phyloP scores from a whole-genome alignment of 2,113 vertebrate genomes.

The Vulpes lagopus region DNA sequence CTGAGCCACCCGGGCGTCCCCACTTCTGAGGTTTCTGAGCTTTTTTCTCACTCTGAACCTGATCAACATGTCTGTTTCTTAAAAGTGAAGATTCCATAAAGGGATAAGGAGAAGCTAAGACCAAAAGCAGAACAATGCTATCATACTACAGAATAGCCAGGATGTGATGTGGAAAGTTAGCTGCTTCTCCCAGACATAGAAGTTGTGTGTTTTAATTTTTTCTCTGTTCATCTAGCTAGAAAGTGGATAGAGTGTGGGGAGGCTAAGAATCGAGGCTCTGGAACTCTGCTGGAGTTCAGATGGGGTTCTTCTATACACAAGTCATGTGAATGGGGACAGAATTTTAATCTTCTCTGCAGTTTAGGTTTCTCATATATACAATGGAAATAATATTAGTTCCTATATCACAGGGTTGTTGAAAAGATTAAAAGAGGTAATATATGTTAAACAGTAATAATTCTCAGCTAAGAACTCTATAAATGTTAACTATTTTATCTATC shows the following conservation, averaged over 20 bases:
- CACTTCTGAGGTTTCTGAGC: neutral
- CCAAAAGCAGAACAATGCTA: neutral
- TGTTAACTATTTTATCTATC: neutral
- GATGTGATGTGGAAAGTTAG: neutral
- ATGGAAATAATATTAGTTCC: neutral
- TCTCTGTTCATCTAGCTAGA: neutral
- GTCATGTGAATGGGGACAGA: neutral
- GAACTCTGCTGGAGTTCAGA: neutral
- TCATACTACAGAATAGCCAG: neutral
- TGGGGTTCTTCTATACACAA: neutral
- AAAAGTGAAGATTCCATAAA: conserved; percentile 25
- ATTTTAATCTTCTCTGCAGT: neutral
- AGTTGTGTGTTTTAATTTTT: neutral
- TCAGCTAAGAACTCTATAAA: neutral
- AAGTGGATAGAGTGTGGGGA: neutral
- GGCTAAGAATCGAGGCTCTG: neutral
- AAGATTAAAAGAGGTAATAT: neutral
- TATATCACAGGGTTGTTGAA: neutral
- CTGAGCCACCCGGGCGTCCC: no score
- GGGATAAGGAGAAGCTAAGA: neutral
- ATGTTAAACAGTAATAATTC: neutral
- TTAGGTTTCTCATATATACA: neutral
- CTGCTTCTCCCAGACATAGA: neutral
- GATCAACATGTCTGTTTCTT: conserved; percentile 17
- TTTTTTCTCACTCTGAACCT: neutral